phyloP scores from a whole-genome alignment of 2,797 vertebrate genomes.

The Etheostoma nigrum region DNA sequence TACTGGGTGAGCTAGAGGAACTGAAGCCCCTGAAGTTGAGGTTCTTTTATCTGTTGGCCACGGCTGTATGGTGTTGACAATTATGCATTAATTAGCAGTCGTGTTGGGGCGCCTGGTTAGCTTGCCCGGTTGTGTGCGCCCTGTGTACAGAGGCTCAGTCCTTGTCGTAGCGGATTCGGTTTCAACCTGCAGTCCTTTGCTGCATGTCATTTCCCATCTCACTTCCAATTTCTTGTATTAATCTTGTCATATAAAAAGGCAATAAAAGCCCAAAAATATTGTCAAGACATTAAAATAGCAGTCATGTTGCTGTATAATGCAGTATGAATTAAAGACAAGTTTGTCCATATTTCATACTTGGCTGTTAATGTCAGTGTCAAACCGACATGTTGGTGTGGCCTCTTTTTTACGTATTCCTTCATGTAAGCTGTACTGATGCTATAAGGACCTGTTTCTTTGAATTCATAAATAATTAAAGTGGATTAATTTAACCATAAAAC shows the following conservation, averaged over 20 bases:
- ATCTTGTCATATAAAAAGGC: too few relatives aligned
- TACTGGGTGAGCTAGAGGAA: too few relatives aligned
- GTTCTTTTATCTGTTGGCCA: not conserved
- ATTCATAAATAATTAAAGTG: not conserved
- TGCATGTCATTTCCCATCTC: too few relatives aligned
- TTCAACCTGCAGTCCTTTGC: too few relatives aligned
- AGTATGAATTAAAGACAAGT: not conserved
- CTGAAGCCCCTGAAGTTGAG: not conserved
- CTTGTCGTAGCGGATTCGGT: too few relatives aligned
- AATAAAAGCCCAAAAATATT: too few relatives aligned
- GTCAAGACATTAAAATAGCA: too few relatives aligned
- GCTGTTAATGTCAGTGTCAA: not conserved
- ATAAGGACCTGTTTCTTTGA: not conserved
- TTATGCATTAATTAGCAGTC: not conserved
- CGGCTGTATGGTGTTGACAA: not conserved
- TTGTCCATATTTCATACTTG: not conserved
- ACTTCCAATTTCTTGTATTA: too few relatives aligned
- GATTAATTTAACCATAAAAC: not conserved
- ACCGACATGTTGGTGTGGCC: not conserved
- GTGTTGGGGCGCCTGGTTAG: too few relatives aligned
- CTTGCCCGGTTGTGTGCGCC: too few relatives aligned
- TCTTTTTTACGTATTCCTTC: not conserved
- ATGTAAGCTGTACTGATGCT: too few relatives aligned
- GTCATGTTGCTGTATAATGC: not conserved
- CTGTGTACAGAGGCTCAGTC: too few relatives aligned